Evolutionary conservation across 2,797 vertebrate species (phyloP), one percentile per base, ranked within the genome.

Genomic region (Ceryle rudis): DNA sequence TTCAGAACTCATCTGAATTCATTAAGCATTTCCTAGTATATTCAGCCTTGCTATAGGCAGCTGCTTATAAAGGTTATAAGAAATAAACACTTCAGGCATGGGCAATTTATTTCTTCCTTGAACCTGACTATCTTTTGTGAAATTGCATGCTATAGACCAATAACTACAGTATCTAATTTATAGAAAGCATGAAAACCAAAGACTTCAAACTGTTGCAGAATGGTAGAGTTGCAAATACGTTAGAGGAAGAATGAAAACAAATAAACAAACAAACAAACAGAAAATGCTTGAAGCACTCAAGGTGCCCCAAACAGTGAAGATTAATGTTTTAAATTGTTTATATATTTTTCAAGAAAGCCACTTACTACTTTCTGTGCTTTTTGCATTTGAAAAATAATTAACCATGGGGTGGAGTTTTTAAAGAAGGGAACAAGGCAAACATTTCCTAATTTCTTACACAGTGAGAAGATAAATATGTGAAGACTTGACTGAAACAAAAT

Each of bases 1-100:
- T 86, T 90, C 81, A 81, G 88, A 91, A 90, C 89, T 93, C 75
- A 86, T 84, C 33, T 92, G 73, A 96, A 95, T 94, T 96, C 92
- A 95, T 96, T 94, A 91, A 86, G 51, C 39, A 87, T 79, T 92
- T 80, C 71, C 78, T 79, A 67, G 46, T 80, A 25, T 23, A 90
- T 60, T 89, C 74, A 81, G 89, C 67, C 65, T 93, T 87, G 77
- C 79, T 87, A 86, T 11, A 95, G 80, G 83, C 47, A 95, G 58
- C 64, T 79, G 39, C 62, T 93, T 93, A 95, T 86, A 96, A 94
- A 93, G 37, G 58, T 91, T 96, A 58, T 87, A 89, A 95, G 47
- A 94, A 92, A 86, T 70, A 94, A 92, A 95, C 64, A 82, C 57
- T 94, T 96, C 18, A 78, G 70, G 67, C 54, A 81, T 4, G 19